Evolutionary conservation across 1,140 invertebrate genomes (phyloP).

Genomic region (Neuroterus valhalla): DNA sequence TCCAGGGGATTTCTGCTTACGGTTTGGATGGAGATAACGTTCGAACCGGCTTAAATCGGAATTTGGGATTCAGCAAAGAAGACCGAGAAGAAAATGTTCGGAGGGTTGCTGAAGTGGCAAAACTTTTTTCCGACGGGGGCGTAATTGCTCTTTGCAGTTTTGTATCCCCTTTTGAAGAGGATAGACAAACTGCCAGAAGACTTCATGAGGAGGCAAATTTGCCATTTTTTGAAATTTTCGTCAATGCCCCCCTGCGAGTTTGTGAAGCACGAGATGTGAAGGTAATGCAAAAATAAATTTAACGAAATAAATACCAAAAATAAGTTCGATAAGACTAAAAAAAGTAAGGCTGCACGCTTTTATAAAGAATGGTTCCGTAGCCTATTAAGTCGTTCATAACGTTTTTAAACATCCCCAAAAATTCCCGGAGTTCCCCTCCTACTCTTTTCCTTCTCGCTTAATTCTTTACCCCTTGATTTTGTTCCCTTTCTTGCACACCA

Average conservation of each 20-base stretch:
- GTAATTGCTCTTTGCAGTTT: slow-evolving; percentile 96
- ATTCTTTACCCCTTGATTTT: neutral
- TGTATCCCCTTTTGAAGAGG: slow-evolving; percentile 96
- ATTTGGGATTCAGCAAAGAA: slow-evolving; percentile 93
- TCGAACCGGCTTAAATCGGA: slow-evolving; percentile 94
- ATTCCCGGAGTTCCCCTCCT: neutral
- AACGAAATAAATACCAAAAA: neutral
- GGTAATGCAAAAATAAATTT: neutral
- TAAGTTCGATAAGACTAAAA: too few species aligned
- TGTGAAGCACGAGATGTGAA: slow-evolving; percentile 97
- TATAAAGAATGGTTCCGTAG: too few species aligned
- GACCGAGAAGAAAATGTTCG: slow-evolving; percentile 98
- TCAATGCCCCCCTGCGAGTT: slow-evolving; percentile 93
- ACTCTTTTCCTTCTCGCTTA: neutral
- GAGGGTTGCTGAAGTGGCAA: slow-evolving; percentile 96
- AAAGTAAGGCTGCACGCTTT: too few species aligned
- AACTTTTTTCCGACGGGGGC: slow-evolving; percentile 96
- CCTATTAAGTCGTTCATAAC: too few species aligned
- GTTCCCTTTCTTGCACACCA: too few species aligned
- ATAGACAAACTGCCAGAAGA: slow-evolving; percentile 88
- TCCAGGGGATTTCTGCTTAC: slow-evolving; percentile 81
- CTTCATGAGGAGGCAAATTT: slow-evolving; percentile 90
- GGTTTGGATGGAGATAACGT: slow-evolving; percentile 98
- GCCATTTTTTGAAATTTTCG: slow-evolving; percentile 95
- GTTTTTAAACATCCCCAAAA: neutral